phyloP scores from a whole-genome alignment of 2,888 invertebrate genomes.

The Ophraella communa region DNA sequence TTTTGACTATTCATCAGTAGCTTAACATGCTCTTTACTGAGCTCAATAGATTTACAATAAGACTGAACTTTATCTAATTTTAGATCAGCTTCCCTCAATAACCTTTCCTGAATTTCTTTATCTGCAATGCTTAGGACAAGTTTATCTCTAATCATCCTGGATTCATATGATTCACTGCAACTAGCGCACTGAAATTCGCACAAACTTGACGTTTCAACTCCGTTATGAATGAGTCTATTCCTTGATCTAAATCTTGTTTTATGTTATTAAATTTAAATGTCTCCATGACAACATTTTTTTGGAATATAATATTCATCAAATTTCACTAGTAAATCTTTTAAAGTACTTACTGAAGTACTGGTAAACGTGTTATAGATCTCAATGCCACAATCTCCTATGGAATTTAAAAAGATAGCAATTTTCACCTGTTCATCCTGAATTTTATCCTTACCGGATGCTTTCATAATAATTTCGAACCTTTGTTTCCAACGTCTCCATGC shows the following conservation, averaged over 20 bases:
- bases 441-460: background rate
- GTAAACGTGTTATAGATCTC: background rate
- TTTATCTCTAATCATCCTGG: background rate
- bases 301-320: no score
- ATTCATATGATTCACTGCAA: background rate
- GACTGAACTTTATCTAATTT: background rate
- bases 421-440: background rate
- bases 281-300: background rate
- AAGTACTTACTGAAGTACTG: background rate
- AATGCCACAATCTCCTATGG: background rate
- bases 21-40: background rate
- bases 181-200: background rate
- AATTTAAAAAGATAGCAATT: no score
- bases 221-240: background rate
- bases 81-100: background rate
- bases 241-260: background rate
- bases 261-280: background rate
- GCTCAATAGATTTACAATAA: background rate
- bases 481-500: slow-evolving; percentile 2
- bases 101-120: no score
- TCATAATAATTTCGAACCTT: background rate
- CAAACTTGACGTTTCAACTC: background rate
- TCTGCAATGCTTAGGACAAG: slow-evolving; percentile 3
- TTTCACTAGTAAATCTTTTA: background rate
- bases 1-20: no score